Evolutionary conservation across 1,140 invertebrate species (phyloP).

Genomic region (Lucilia sericata): DNA sequence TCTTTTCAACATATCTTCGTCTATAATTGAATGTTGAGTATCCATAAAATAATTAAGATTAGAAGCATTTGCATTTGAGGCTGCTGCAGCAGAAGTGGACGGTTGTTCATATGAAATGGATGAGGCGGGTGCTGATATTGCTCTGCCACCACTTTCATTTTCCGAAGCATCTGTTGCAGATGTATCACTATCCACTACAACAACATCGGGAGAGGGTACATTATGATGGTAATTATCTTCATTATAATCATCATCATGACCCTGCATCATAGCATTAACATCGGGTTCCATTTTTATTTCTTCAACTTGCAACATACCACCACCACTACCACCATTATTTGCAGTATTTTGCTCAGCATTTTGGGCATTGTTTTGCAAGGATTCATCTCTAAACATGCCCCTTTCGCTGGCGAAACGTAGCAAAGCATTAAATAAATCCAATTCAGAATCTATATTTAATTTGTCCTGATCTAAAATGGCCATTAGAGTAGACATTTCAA

Average conservation of each 20-base stretch:
- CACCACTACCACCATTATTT: not conserved
- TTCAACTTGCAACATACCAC: conserved; percentile 49
- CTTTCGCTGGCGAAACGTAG: conserved; percentile 74
- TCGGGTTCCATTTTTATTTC: conserved; percentile 66
- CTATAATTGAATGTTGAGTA: conserved; percentile 59
- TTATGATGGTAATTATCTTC: conserved; percentile 21
- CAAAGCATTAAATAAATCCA: conserved; percentile 80
- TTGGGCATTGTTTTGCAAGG: not conserved
- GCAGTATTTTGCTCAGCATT: not conserved
- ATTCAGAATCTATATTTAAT: conserved; percentile 79
- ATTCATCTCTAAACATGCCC: conserved; percentile 56
- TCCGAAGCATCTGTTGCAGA: conserved; percentile 46
- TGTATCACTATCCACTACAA: conserved; percentile 63
- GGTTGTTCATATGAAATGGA: not conserved
- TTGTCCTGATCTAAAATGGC: conserved; percentile 80
- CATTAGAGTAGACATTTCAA: conserved; percentile 78
- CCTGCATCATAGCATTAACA: conserved; percentile 61
- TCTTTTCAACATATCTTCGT: conserved; percentile 60
- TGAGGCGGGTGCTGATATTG: not conserved
- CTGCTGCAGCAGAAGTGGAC: not conserved
- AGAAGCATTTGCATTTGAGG: conserved; percentile 30
- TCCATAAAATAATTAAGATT: conserved; percentile 62
- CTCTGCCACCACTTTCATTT: not conserved
- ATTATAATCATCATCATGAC: conserved; percentile 54
- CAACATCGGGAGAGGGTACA: conserved; percentile 42